Evolutionary conservation across 2,888 invertebrate genomes (phyloP), one percentile per base, ranked within the genome.

Genomic region (Acanthosepion esculentum): DNA sequence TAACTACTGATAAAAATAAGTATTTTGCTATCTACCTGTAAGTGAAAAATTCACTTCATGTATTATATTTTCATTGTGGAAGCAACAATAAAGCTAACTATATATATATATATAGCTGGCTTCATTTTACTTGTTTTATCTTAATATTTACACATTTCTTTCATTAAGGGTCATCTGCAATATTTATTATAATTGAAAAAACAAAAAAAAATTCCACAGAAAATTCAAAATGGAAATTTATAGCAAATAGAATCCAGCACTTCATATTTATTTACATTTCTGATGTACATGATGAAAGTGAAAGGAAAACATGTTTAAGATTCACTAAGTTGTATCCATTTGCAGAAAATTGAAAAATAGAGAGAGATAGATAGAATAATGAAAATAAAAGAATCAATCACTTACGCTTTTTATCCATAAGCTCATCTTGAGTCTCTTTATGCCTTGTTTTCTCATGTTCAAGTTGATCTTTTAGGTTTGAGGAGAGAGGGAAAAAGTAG

Each of bases 331-430:
- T 20, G 41, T 23, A 59, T 26, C 59, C 26, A 15, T 59, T 59
- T 59, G 8, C 8, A 64, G 64, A 23, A 64, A 64, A 64, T 26
- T 15, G 33, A n/a, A n/a, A n/a, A 33, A 50, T 18, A 20, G 92
- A 48, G n/a, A 48, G 23, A 20, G 92, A 48, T 15, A 48, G 23
- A 92, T 41, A 92, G 94, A 33, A 78, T 41, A 41, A 41, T 41
- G 41, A 95, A 15, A 93, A n/a, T n/a, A 12, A 59, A n/a, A 15
- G 12, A 12, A 78, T 12, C 12, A 33, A 78, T 33, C 20, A 95
- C 96, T 95, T 96, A 97, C 97, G 96, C 95, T 96, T 96, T 15
- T 96, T 95, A 55, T 96, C 96, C n/a, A 96, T 96, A 91, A 97
- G 95, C 94, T 96, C 96, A 59, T 95, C 95, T 94, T 95, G 95